Conservation (phyloP, 2,113 vertebrate genomes). For the Pteruthius melanotis region DNA sequence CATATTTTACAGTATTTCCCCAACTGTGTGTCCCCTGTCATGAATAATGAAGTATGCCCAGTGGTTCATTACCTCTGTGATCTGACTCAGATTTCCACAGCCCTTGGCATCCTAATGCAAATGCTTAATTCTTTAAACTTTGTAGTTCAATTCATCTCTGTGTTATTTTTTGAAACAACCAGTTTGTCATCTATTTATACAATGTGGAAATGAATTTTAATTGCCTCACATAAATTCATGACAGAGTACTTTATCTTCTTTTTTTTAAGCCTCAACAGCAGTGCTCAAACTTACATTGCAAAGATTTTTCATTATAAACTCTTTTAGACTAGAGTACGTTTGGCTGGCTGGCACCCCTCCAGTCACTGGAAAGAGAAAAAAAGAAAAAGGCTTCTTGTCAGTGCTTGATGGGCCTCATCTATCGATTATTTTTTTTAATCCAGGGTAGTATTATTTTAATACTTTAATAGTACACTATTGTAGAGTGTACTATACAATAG, state of each 20-base stretch:
- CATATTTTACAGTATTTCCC: background rate
- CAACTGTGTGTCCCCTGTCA: background rate
- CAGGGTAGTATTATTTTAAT: background rate
- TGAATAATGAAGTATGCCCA: background rate
- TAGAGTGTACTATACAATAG: background rate
- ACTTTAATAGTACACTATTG: too few species aligned
- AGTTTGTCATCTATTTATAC: conserved; percentile 29
- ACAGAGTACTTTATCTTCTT: conserved; percentile 19
- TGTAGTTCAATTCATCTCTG: background rate
- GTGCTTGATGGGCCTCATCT: background rate
- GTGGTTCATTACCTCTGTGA: background rate
- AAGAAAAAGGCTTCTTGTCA: background rate
- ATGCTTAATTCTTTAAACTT: conserved; percentile 12
- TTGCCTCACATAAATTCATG: conserved; percentile 40
- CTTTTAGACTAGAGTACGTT: background rate
- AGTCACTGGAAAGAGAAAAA: background rate
- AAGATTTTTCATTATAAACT: conserved; percentile 40
- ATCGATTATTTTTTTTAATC: background rate
- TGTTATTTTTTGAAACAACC: conserved; percentile 44
- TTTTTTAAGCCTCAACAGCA: conserved; percentile 1
- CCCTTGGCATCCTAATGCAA: background rate
- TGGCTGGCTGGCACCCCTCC: background rate
- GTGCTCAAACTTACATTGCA: conserved; percentile 33
- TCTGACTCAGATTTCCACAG: background rate
- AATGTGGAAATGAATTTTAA: conserved; percentile 59